Evolutionary conservation across 1,140 invertebrate genomes (phyloP).

Genomic region (Chrysomallon squamiferum): DNA sequence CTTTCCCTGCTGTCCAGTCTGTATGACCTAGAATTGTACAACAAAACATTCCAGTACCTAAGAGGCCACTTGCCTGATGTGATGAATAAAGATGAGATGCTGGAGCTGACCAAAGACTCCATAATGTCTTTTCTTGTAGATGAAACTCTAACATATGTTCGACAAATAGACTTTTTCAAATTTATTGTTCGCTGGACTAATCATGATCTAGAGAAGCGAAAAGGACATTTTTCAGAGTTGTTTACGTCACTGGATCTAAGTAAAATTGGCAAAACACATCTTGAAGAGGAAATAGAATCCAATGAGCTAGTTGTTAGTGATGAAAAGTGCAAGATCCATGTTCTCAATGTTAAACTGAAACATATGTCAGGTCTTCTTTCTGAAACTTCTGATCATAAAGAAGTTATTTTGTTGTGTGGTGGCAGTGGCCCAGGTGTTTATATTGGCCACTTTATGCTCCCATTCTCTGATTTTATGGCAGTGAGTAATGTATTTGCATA

Average conservation of each 20-base stretch:
- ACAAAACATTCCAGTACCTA: conserved; percentile 34
- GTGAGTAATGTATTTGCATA: conserved; percentile 40
- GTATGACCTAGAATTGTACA: conserved; percentile 46
- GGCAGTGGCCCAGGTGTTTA: conserved; percentile 29
- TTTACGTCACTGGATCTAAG: conserved; percentile 39
- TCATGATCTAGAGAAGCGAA: conserved; percentile 28
- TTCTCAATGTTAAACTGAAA: conserved; percentile 38
- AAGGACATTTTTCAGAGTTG: conserved; percentile 32
- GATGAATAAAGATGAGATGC: conserved; percentile 34
- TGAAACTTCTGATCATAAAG: conserved; percentile 22
- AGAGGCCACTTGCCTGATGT: conserved; percentile 41
- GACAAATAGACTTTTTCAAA: conserved; percentile 36
- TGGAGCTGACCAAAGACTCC: conserved; percentile 38
- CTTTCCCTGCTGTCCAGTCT: conserved; percentile 41
- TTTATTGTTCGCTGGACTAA: conserved; percentile 46
- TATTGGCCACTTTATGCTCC: conserved; percentile 27
- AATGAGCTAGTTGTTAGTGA: conserved; percentile 23
- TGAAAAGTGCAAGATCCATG: conserved; percentile 37
- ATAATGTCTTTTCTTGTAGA: conserved; percentile 40
- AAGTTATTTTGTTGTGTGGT: conserved; percentile 44
- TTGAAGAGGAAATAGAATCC: conserved; percentile 29
- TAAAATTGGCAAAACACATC: conserved; percentile 20
- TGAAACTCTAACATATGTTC: conserved; percentile 37
- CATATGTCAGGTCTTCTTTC: conserved; percentile 27
- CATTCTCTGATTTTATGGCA: conserved; percentile 27